Percentiles rank a stretch among this genome's conserved stretches.
These are phyloP conservation scores for Exaiptasia diaphana DNA, from an alignment of 64 coral and sea anemone genomes.

Conservation along the genomic window DNA sequence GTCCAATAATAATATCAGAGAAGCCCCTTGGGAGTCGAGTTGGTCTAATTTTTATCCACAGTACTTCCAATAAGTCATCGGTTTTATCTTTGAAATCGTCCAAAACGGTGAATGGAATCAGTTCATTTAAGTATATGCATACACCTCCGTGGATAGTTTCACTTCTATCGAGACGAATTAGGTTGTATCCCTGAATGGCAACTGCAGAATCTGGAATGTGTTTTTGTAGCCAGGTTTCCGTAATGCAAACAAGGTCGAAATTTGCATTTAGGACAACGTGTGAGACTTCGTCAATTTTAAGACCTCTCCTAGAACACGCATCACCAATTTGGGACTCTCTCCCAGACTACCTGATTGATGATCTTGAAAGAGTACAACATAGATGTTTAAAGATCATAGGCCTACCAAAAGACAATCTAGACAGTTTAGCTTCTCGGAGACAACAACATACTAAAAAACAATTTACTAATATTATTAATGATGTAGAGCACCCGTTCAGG, in stretches of 20 bases:
- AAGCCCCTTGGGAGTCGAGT: conserved; percentile 36
- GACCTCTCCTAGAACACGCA: conserved; percentile 29
- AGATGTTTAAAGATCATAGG: neutral
- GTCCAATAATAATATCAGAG: neutral
- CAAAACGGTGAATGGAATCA: neutral
- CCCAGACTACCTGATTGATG: conserved; percentile 4
- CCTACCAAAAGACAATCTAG: conserved; percentile 20
- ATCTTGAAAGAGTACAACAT: conserved; percentile 3
- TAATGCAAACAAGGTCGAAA: conserved; percentile 11
- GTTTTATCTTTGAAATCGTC: neutral
- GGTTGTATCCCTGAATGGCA: conserved; percentile 5
- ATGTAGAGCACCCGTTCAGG: no score
- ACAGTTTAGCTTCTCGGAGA: neutral
- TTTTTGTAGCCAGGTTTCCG: neutral
- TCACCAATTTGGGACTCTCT: conserved; percentile 37
- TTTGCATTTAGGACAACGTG: neutral
- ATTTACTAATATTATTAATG: no score
- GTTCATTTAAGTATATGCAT: neutral
- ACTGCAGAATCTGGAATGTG: conserved; percentile 5
- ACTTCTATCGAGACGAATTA: neutral
- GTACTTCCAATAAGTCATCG: neutral
- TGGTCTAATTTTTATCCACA: conserved; percentile 35
- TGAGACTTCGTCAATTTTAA: neutral
- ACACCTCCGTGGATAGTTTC: neutral
- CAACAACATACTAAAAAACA: no score